Percentiles rank a stretch among this genome's conserved stretches.
Conservation (phyloP, 2,113 vertebrate genomes). For the Actenoides hombroni region DNA sequence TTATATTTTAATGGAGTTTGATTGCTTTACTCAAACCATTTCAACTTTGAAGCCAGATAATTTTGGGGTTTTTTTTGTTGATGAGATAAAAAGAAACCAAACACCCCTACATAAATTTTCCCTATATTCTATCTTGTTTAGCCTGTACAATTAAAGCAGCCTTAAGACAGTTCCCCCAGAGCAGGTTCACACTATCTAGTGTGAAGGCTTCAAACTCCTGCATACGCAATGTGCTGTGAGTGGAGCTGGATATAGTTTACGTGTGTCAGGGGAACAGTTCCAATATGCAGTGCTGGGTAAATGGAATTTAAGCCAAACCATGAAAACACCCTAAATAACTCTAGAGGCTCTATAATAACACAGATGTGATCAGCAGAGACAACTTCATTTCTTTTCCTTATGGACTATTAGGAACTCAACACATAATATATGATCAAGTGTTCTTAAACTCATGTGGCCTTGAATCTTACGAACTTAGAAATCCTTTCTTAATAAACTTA, state of each 20-base stretch:
- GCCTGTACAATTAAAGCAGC: background rate
- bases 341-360: background rate
- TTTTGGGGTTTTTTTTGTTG: background rate
- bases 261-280: background rate
- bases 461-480: background rate
- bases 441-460: background rate
- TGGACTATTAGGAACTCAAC: background rate
- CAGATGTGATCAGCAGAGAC: background rate
- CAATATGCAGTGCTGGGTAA: background rate
- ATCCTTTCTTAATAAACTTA: background rate
- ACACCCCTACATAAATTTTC: background rate
- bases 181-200: background rate
- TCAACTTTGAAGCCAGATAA: background rate
- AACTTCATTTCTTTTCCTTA: background rate
- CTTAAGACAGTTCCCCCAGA: background rate
- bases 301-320: background rate
- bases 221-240: background rate
- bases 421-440: background rate
- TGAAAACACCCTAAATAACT: background rate
- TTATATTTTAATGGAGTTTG: background rate
- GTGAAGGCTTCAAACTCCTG: background rate
- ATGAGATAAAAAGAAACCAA: background rate
- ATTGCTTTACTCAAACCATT: background rate
- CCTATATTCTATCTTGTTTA: background rate
- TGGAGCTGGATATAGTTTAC: background rate